Evolutionary conservation across 1,140 invertebrate species (phyloP).

Genomic region (Conus ventricosus): DNA sequence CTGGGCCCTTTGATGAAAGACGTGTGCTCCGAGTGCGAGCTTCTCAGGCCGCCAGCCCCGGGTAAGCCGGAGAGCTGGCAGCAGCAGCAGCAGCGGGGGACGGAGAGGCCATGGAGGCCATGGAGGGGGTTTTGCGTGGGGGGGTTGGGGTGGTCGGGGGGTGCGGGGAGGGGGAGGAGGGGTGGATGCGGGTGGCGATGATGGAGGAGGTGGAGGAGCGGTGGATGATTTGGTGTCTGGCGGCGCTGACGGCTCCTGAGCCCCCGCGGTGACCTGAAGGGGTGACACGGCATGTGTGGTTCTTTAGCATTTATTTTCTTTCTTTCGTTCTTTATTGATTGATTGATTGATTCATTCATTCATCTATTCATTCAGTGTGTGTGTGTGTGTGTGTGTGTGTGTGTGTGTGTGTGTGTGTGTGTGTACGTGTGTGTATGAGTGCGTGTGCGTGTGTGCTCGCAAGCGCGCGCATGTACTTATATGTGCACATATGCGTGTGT

Average conservation of each 20-base stretch:
- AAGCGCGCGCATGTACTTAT: too few relatives aligned
- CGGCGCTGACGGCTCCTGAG: neutral
- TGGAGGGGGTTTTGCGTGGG: neutral
- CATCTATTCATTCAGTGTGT: neutral
- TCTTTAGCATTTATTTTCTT: too few relatives aligned
- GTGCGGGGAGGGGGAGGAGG: neutral
- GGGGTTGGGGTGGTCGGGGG: neutral
- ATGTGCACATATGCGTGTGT: too few relatives aligned
- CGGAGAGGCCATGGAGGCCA: neutral
- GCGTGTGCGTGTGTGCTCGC: neutral
- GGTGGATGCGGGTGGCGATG: slow-evolving; percentile 23
- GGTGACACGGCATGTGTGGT: neutral
- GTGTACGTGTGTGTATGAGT: neutral
- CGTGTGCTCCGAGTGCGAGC: neutral
- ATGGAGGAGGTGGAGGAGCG: slow-evolving; percentile 31
- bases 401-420: slow-evolving; percentile 10
- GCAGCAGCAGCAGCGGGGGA: neutral
- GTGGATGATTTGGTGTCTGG: slow-evolving; percentile 23
- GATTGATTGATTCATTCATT: too few relatives aligned
- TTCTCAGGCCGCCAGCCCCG: neutral
- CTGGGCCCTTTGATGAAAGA: slow-evolving; percentile 30
- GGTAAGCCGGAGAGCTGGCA: neutral
- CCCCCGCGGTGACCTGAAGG: slow-evolving; percentile 4
- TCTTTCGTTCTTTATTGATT: too few relatives aligned
- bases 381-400: slow-evolving; percentile 10